Evolutionary conservation across 1,140 invertebrate genomes (phyloP), one percentile per base, ranked within the genome.

Genomic region (Cotesia vestalis): DNA sequence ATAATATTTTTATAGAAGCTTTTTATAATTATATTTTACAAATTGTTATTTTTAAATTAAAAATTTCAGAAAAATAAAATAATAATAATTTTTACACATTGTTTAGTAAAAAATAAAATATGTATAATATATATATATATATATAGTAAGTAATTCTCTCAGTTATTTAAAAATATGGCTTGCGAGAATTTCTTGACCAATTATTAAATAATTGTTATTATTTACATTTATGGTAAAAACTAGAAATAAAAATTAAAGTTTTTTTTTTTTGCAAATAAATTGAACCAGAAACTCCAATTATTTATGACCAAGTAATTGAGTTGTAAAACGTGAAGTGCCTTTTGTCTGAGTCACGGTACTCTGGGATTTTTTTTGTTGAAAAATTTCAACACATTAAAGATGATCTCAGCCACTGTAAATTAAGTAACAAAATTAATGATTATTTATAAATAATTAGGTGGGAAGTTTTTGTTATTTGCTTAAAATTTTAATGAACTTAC

Each of bases 371-470:
- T 60, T 66, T 66, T 59, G 14, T 74, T 73, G 38, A 62, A 52
- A 67, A 69, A 36, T 60, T 74, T 90, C 86, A 93, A 82, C 92
- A 93, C 82, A 90, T 93, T 67, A 94, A 84, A 40, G 92, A 91
- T 76, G 91, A 91, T 85, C 93, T 91, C 73, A 94, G 88, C 92
- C 93, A 94, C 92, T 94, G 87, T 90, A 92, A 82, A 79, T 85
- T 85, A 81, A 80, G 84, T 78, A 82, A 81, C 72, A 63, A 4
- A 4, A 57, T 17, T 14, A 46, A 66, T 75, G 66, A 71, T 78
- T 80, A 64, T 80, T 76, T 12, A 2, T 11, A 53, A 52, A 80
- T 73, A 68, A 85, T 81, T 73, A 77, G 79, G 63, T 73, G 77
- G 79, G 63, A 82, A 83, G 36, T 4, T 59, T 14, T 59, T 61